Conservation (phyloP, 2,888 invertebrate genomes). For the Meandrusa payeni region DNA sequence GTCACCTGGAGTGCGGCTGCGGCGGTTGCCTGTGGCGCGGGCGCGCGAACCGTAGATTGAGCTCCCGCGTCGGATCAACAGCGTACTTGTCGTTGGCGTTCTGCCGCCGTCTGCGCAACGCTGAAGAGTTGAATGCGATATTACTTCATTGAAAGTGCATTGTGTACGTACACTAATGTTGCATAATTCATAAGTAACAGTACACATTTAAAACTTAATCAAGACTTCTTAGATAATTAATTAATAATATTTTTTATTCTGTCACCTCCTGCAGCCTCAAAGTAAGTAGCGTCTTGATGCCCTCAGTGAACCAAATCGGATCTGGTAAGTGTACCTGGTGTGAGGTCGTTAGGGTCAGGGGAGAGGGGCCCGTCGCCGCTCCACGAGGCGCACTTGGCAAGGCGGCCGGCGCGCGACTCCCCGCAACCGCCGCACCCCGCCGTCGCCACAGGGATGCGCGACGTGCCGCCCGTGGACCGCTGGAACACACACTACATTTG, state of each 20-base stretch:
- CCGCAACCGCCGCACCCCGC: constrained; percentile 42
- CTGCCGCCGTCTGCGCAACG: constrained; percentile 85
- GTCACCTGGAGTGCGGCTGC: constrained; percentile 50
- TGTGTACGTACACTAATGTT: no score
- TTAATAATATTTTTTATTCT: no score
- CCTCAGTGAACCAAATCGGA: no score
- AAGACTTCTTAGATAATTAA: no score
- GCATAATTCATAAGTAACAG: no score
- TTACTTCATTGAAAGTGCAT: no score
- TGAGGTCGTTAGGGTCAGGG: constrained; percentile 70
- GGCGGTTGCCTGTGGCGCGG: constrained; percentile 79
- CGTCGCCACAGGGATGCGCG: constrained; percentile 63
- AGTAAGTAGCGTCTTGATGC: no score
- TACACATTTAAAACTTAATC: no score
- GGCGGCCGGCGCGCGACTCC: constrained; percentile 75
- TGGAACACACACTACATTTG: no score
- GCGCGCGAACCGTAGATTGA: constrained; percentile 89
- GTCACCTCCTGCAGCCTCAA: no score
- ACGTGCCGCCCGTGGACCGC: constrained; percentile 60
- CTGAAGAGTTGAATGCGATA: constrained; percentile 47
- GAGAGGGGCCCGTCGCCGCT: constrained; percentile 72
- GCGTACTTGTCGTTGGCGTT: constrained; percentile 91
- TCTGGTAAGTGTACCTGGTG: no score
- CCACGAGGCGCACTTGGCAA: constrained; percentile 88
- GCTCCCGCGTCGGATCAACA: constrained; percentile 88